Base-by-base conservation (phyloP, 2,888 invertebrate genomes). In the Galeruca laticollis region DNA sequence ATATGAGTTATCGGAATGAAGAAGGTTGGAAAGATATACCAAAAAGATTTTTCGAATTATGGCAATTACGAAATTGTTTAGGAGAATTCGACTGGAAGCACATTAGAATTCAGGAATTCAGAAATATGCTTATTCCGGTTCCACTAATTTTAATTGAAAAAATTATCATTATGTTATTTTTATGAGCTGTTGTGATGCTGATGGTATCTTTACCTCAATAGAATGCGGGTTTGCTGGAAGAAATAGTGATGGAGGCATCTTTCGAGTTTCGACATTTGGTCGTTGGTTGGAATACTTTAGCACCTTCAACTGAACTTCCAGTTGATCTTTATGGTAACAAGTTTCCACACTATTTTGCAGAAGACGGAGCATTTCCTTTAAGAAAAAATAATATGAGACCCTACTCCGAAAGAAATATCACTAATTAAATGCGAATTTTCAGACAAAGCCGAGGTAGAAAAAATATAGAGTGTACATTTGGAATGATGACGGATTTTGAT, bases 191-290 rank as follows among this genome's bases (percentile, higher is more conserved):
- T 43, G 60, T 21, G 60, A 60, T 60, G 60, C 40, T 2, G 60
- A 60, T 20, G 40, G 60, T 60, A 43, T 43, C 43, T 60, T 60
- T 40, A 20, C 21, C 2, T 20, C 40, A 20, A 60, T 60, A 20
- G 60, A 60, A 60, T 60, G 60, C 20, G 60, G 60, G 43, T 60
- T 60, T 60, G 43, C 60, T 60, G 60, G 60, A 60, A 60, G 60
- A 60, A 60, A 60, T 43, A 60, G 60, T 60, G 60, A 60, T 40
- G 60, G 60, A 15, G 60, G 60, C 2, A 43, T 60, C 37, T 60
- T 60, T 60, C 60, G 18, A 60, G 60, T 60, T 10, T 60, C 60
- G 40, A 60, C 9, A 18, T 60, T 60, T 20, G 60, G 60, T 18
- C 37, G 18, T 15, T 60, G 60, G 60, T 60, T 60, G 13, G 60